Evolutionary conservation across 2,113 vertebrate genomes (phyloP).

Genomic region (Myrmecobius fasciatus): DNA sequence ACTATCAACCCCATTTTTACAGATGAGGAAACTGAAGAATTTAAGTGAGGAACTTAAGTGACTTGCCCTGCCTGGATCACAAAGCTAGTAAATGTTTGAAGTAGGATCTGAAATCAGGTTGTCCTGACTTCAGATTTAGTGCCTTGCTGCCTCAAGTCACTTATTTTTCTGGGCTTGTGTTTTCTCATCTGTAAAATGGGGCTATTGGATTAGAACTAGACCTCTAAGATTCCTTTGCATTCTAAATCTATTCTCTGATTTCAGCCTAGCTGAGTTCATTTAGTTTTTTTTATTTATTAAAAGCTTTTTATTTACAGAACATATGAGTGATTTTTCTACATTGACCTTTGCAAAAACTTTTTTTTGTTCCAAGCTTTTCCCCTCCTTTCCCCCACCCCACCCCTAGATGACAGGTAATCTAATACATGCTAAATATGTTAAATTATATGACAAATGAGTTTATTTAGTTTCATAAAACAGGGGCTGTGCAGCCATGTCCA

Average conservation of each 20-base stretch:
- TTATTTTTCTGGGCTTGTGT: background rate
- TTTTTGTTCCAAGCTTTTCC: too few relatives aligned
- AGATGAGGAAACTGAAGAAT: background rate
- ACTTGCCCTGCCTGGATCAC: background rate
- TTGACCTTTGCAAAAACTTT: too few relatives aligned
- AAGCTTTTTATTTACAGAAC: too few relatives aligned
- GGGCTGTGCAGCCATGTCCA: too few relatives aligned
- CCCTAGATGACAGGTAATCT: too few relatives aligned
- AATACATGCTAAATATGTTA: too few relatives aligned
- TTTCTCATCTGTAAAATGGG: background rate
- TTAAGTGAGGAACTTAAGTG: background rate
- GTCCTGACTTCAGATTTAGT: background rate
- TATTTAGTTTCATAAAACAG: too few relatives aligned
- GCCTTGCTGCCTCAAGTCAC: background rate
- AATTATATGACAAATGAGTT: too few relatives aligned
- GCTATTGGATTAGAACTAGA: background rate
- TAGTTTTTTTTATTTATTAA: too few relatives aligned
- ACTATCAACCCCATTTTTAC: background rate
- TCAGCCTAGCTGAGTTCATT: background rate
- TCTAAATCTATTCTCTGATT: background rate
- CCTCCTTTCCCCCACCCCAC: too few relatives aligned
- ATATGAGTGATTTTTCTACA: too few relatives aligned
- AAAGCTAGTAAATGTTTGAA: background rate
- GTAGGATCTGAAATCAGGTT: background rate
- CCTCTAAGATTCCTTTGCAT: background rate